Conservation (phyloP, 2,797 vertebrate species). For the Danio kyathit region DNA sequence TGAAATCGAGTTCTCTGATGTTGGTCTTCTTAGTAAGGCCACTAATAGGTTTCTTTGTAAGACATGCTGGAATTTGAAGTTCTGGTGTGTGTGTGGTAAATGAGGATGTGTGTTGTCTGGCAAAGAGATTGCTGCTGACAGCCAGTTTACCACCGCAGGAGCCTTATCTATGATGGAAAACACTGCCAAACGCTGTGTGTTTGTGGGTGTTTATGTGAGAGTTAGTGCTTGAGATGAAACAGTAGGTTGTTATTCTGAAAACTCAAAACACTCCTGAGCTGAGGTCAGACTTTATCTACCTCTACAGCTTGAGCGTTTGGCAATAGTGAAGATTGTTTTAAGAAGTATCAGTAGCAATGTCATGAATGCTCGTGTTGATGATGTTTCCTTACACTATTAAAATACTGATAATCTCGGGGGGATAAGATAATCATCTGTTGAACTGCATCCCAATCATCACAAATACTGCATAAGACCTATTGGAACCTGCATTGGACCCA, state of each 20-base stretch:
- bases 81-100: constrained; percentile 34
- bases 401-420: constrained; percentile 3
- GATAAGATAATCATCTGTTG: too few species aligned
- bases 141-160: constrained; percentile 54
- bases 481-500: too few species aligned
- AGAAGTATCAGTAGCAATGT: background rate
- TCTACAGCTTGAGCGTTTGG: constrained; percentile 37
- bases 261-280: constrained; percentile 9
- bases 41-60: constrained; percentile 1
- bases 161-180: constrained; percentile 54
- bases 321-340: constrained; percentile 16
- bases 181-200: constrained; percentile 46
- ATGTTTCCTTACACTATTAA: background rate
- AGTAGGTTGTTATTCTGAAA: constrained; percentile 18
- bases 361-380: constrained; percentile 10
- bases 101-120: constrained; percentile 46
- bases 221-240: constrained; percentile 1
- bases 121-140: constrained; percentile 24
- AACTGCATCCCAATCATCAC: too few species aligned
- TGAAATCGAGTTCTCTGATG: background rate
- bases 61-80: constrained; percentile 18
- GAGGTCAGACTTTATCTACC: constrained; percentile 32
- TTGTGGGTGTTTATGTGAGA: constrained; percentile 37
- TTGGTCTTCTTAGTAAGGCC: background rate
- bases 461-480: too few species aligned